Evolutionary conservation across 2,113 vertebrate species (phyloP).

Genomic region (Salvator merianae): DNA sequence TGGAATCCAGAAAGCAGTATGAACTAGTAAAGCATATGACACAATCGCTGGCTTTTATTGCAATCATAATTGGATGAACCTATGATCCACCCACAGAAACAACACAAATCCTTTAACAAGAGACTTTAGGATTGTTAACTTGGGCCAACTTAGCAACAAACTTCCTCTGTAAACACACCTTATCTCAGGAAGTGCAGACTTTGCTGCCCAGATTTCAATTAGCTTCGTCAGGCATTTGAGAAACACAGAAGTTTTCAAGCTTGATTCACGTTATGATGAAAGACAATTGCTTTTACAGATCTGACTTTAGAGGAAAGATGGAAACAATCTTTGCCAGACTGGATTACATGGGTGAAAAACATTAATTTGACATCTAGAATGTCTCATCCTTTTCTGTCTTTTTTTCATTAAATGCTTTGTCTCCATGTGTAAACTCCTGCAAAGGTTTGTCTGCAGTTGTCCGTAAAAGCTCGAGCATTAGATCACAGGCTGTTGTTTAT

Average conservation of each 20-base stretch:
- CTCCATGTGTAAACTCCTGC: conserved; percentile 37
- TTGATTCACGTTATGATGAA: conserved; percentile 58
- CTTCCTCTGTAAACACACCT: conserved; percentile 63
- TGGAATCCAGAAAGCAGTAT: conserved; percentile 66
- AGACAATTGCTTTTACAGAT: conserved; percentile 60
- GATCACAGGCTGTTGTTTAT: conserved; percentile 69
- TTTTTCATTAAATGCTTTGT: conserved; percentile 13
- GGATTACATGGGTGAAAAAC: conserved; percentile 65
- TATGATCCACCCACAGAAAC: conserved; percentile 71
- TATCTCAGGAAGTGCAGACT: conserved; percentile 64
- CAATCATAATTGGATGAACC: conserved; percentile 69
- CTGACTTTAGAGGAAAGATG: conserved; percentile 56
- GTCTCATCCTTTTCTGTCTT: conserved; percentile 54
- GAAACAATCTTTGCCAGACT: conserved; percentile 64
- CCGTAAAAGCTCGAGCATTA: conserved; percentile 68
- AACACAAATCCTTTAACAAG: conserved; percentile 72
- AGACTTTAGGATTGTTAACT: conserved; percentile 65
- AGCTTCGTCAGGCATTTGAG: conserved; percentile 62
- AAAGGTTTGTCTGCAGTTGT: conserved; percentile 50
- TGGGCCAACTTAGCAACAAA: conserved; percentile 67
- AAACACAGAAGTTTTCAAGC: conserved; percentile 47
- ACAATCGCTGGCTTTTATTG: conserved; percentile 65
- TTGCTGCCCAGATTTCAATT: conserved; percentile 62
- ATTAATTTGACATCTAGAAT: conserved; percentile 55
- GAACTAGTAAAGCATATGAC: conserved; percentile 68